Evolutionary conservation across 1,140 invertebrate genomes (phyloP), one percentile per base, ranked within the genome.

Genomic region (Drosophila nikananu): DNA sequence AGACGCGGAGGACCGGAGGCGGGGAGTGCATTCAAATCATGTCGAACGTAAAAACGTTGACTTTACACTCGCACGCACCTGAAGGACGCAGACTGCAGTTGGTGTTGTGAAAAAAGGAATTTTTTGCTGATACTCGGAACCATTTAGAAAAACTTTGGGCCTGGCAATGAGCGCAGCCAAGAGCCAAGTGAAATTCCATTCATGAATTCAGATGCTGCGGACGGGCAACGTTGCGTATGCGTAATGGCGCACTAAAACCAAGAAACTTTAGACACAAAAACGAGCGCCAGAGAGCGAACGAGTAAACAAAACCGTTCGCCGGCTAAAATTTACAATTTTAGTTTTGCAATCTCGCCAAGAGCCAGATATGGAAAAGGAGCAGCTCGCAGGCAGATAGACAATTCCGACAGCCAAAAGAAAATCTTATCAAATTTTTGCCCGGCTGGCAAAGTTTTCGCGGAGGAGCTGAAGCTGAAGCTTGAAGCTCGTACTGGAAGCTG

Each of bases 31-130:
- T 86, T 86, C 83, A 86, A 86, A 86, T 81, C 79, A 75, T 81
- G 78, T 86, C 81, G 74, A 81, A 81, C 83, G 83, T 79, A 51
- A 86, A 86, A 86, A 86, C 81, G 83, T 71, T 76, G 83, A 81
- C 78, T 75, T 70, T 81, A 64, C 78, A 78, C 74, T 61, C 75
- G 58, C 63, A 51, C 48, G 39, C 63, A 66, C 59, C 54, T 44
- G 57, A 63, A 63, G 65, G 23, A 37, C 65, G 35, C 13, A 13
- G 67, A 37, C 37, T 73, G 44, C 67, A 72, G 68, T 44, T 44
- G 23, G 54, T 37, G 70, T 37, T 21, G 52, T 49, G 52, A 32
- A 76, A 76, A 59, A 44, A 44, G 51, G 52, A 17, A 52, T 66
- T 44, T 37, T 39, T 55, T 25, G n/a, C n/a, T 5, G 54, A 41